These are phyloP conservation scores for Anarsia innoxiella DNA, from an alignment of 2,888 invertebrate genomes.

Conservation along the genomic window DNA sequence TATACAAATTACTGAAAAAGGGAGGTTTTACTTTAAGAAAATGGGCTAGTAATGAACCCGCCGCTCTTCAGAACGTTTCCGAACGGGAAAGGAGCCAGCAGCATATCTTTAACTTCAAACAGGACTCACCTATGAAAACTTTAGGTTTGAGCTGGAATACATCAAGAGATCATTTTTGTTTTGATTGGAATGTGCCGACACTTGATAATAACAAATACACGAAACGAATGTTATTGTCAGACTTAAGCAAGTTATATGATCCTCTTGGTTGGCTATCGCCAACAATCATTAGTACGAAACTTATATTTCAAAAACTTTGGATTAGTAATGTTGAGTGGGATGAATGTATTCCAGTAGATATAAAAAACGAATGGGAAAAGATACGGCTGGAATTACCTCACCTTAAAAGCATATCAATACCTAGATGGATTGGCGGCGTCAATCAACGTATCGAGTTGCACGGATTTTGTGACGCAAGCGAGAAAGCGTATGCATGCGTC, in stretches of 20 bases:
- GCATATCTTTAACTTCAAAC: neutral
- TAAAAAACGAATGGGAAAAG: neutral
- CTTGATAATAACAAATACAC: neutral
- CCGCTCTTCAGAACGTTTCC: neutral
- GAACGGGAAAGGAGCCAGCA: neutral
- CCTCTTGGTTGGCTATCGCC: too few species aligned
- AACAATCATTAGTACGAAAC: neutral
- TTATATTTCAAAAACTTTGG: neutral
- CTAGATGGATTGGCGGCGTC: neutral
- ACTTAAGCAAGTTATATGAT: neutral
- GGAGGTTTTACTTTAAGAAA: constrained; percentile 2
- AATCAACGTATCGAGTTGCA: constrained; percentile 8
- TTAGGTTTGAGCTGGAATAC: neutral
- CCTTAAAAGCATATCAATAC: neutral
- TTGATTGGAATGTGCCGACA: neutral
- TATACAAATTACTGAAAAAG: neutral
- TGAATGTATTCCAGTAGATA: neutral
- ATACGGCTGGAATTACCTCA: neutral
- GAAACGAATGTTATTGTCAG: neutral
- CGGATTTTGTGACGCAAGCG: constrained; percentile 14
- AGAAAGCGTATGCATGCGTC: constrained; percentile 13
- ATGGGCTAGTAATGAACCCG: constrained; percentile 1
- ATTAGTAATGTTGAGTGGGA: neutral
- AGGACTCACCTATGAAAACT: neutral
- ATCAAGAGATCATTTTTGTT: neutral